Percentiles rank a stretch among this genome's conserved stretches.
These are phyloP conservation scores for Cotesia congregata DNA, from an alignment of 2,888 invertebrate species.

Conservation along the genomic window DNA sequence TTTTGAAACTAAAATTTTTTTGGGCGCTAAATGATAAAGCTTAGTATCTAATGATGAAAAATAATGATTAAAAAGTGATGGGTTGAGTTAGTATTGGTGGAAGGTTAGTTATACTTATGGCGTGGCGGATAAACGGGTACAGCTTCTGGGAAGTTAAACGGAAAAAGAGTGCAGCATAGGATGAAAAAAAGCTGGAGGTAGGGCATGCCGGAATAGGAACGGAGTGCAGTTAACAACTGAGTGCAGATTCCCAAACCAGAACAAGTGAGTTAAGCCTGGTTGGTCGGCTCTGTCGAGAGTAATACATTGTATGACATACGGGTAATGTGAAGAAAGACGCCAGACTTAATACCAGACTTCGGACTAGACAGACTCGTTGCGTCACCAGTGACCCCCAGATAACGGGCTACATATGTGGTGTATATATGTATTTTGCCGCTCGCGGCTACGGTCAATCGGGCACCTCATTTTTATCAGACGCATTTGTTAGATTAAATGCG, in stretches of 20 bases:
- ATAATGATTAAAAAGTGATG: no score
- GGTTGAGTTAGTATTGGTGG: no score
- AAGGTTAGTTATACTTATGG: no score
- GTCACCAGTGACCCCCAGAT: constrained; percentile 65
- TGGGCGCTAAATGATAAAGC: no score
- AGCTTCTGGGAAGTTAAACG: no score
- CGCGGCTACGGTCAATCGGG: constrained; percentile 61
- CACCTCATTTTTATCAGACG: constrained; percentile 30
- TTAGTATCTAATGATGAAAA: no score
- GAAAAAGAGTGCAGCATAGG: no score
- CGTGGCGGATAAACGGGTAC: no score
- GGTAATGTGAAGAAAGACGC: no score
- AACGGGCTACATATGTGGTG: constrained; percentile 60
- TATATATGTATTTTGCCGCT: constrained; percentile 49
- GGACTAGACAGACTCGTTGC: constrained; percentile 53
- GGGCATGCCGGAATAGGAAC: constrained; percentile 58
- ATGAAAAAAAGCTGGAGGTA: constrained; percentile 23
- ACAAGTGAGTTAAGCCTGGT: not conserved
- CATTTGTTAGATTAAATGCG: not conserved
- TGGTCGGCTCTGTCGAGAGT: no score
- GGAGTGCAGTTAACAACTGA: constrained; percentile 37
- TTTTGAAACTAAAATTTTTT: no score
- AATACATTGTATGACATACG: no score
- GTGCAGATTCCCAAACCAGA: constrained; percentile 42
- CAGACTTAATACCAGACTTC: not conserved